Conservation (phyloP, 2,113 vertebrate genomes). For the Tenrec ecaudatus region DNA sequence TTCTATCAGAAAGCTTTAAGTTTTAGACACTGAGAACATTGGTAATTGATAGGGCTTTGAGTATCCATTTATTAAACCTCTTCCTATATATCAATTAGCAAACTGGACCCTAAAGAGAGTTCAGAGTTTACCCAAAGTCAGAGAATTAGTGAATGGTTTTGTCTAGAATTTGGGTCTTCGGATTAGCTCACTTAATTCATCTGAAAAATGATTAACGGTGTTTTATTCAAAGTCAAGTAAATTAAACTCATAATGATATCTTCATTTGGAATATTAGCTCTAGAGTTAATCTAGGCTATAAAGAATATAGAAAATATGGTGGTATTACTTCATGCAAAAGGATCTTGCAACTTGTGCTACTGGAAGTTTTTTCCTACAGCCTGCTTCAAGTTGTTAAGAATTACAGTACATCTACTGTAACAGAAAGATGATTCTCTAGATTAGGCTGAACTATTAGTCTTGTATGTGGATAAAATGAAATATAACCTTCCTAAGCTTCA, state of each 20-base stretch:
- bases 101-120: neutral
- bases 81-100: neutral
- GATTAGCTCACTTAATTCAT: neutral
- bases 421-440: neutral
- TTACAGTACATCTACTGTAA: constrained; percentile 21
- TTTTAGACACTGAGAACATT: constrained; percentile 25
- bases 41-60: neutral
- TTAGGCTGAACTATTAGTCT: constrained; percentile 28
- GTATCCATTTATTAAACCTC: neutral
- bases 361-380: neutral
- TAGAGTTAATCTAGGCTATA: neutral
- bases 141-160: neutral
- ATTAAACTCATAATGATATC: neutral
- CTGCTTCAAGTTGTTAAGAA: constrained; percentile 5
- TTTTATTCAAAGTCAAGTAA: constrained; percentile 53
- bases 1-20: constrained; percentile 25
- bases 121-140: neutral
- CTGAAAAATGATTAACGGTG: neutral
- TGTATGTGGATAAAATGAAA: neutral
- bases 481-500: neutral
- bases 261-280: constrained; percentile 9
- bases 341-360: neutral
- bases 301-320: neutral
- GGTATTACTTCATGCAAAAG: neutral
- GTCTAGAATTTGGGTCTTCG: neutral